phyloP scores from a whole-genome alignment of 2,888 invertebrate genomes.

The Leptopilina drosophilae region DNA sequence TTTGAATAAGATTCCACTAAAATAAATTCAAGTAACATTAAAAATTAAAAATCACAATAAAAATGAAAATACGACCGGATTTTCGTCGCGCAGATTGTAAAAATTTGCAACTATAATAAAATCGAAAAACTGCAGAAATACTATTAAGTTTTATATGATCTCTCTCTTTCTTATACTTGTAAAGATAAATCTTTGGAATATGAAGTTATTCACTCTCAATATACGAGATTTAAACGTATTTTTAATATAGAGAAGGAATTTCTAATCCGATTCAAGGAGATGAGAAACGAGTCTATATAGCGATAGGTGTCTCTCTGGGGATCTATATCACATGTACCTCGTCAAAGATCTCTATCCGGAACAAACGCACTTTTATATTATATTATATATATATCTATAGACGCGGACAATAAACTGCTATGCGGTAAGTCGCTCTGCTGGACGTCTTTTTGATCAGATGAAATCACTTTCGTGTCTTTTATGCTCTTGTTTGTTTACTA shows the following conservation, averaged over 20 bases:
- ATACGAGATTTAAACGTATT: background rate
- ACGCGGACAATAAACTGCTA: conserved; percentile 28
- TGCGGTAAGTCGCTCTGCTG: conserved; percentile 32
- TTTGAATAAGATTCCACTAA: too few species aligned
- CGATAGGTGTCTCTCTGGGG: background rate
- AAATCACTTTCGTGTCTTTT: conserved; percentile 29
- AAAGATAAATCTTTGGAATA: background rate
- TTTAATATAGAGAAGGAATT: conserved; percentile 9
- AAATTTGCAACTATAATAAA: too few species aligned
- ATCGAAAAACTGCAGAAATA: too few species aligned
- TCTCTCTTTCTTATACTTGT: too few species aligned
- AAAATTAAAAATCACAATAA: too few species aligned
- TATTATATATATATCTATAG: conserved; percentile 12
- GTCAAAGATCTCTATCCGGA: conserved; percentile 30
- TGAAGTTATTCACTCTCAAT: background rate
- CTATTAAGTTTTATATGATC: too few species aligned
- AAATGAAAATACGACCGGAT: too few species aligned
- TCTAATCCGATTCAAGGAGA: conserved; percentile 29
- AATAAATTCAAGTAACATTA: too few species aligned
- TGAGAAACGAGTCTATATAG: conserved; percentile 25
- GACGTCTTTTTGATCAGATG: conserved; percentile 29
- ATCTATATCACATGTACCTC: conserved; percentile 10
- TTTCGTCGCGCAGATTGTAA: too few species aligned
- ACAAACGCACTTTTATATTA: conserved; percentile 35
- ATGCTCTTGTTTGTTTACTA: conserved; percentile 35